These are phyloP conservation scores for Macropus fuliginosus DNA, from an alignment of 2,797 vertebrate genomes.

Conservation along the genomic window DNA sequence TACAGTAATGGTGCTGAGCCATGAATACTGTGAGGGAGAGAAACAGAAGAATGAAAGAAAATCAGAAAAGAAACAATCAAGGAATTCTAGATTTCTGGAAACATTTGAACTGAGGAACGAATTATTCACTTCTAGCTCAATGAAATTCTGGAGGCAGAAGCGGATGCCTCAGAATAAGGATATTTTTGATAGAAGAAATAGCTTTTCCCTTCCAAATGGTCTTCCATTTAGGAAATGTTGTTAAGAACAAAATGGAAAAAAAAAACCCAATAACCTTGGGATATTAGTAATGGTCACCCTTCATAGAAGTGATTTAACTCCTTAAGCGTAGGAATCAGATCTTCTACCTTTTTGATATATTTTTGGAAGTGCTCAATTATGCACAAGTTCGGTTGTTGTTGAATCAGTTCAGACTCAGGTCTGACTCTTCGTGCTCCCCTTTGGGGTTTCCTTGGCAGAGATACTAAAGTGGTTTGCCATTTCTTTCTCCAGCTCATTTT, in stretches of 20 bases:
- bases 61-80: background rate
- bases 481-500: background rate
- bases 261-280: background rate
- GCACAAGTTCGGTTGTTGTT: background rate
- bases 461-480: background rate
- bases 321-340: background rate
- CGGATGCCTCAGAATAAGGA: background rate
- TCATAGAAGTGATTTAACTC: background rate
- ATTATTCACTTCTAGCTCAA: background rate
- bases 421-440: background rate
- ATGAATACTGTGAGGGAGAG: constrained; percentile 31
- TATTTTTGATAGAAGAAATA: background rate
- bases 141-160: background rate
- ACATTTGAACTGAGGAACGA: background rate
- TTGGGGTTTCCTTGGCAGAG: background rate
- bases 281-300: background rate
- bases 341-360: background rate
- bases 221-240: background rate
- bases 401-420: background rate
- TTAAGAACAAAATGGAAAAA: background rate
- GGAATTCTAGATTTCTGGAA: background rate
- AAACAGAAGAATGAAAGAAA: background rate
- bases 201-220: background rate
- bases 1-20: constrained; percentile 48
- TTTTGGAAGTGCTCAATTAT: background rate